A percentile compares a stretch with the other conserved stretches of the same genome.
Evolutionary conservation across 2,797 vertebrate genomes (phyloP).

Genomic region (Myotis pilosus): DNA sequence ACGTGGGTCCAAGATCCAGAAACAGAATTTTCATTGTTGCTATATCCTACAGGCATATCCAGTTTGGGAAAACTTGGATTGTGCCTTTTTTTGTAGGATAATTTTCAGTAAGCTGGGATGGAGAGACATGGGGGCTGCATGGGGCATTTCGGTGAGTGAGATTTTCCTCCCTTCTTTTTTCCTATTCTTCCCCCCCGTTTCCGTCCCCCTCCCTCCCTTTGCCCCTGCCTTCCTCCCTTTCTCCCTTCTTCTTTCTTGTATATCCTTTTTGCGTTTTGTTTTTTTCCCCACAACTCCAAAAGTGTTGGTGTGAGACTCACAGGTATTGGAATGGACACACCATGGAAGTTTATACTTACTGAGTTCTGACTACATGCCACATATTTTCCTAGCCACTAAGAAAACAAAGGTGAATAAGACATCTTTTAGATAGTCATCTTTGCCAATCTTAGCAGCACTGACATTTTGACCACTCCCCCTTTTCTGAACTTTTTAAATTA

Average conservation of each 20-base stretch:
- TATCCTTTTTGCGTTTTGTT: not conserved
- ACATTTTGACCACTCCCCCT: not conserved
- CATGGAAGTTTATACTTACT: not conserved
- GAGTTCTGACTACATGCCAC: not conserved
- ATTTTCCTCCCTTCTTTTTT: not conserved
- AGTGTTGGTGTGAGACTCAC: not conserved
- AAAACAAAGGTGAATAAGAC: not conserved
- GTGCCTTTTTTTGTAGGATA: not conserved
- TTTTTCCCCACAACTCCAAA: not conserved
- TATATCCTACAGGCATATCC: not conserved
- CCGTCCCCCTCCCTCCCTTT: accelerated
- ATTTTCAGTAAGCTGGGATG: not conserved
- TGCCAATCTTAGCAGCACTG: not conserved
- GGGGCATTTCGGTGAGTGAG: not conserved
- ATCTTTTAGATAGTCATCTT: not conserved
- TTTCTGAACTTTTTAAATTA: not conserved
- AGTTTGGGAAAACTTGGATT: not conserved
- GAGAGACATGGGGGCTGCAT: not conserved
- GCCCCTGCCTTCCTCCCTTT: not conserved
- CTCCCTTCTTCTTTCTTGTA: not conserved
- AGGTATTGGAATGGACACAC: not conserved
- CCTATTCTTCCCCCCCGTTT: no score
- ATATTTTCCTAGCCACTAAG: not conserved
- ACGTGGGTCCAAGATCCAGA: not conserved
- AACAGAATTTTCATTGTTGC: not conserved